Percentiles rank a stretch among this genome's conserved stretches.
Evolutionary conservation across 2,113 vertebrate genomes (phyloP).

Genomic region (Zeus faber): DNA sequence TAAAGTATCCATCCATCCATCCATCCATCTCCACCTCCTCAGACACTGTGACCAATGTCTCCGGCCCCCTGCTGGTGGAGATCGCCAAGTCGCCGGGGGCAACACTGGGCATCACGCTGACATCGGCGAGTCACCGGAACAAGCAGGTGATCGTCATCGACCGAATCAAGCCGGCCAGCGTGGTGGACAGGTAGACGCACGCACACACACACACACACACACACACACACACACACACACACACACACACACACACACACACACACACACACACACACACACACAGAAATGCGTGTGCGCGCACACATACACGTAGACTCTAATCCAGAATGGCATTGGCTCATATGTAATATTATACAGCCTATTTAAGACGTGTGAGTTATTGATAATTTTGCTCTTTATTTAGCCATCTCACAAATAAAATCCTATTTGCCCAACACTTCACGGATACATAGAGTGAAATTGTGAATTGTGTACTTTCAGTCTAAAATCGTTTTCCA

Average conservation of each 20-base stretch:
- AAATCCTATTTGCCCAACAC: too few relatives aligned
- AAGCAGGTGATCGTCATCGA: conserved; percentile 93
- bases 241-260: neutral
- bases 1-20: too few relatives aligned
- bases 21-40: conserved; percentile 4
- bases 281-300: too few relatives aligned
- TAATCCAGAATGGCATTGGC: too few relatives aligned
- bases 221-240: neutral
- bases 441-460: too few relatives aligned
- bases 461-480: too few relatives aligned
- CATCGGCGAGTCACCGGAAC: conserved; percentile 81
- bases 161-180: conserved; percentile 90
- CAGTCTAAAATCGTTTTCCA: too few relatives aligned
- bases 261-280: neutral
- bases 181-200: conserved; percentile 89
- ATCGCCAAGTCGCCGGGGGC: conserved; percentile 89
- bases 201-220: conserved; percentile 10
- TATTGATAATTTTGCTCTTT: too few relatives aligned
- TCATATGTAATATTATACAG: too few relatives aligned
- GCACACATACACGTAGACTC: neutral
- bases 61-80: conserved; percentile 91
- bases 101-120: conserved; percentile 85
- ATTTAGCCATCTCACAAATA: too few relatives aligned
- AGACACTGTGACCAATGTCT: conserved; percentile 87
- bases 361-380: too few relatives aligned